These are phyloP conservation scores for Lottia scabra DNA, from an alignment of 2,888 invertebrate genomes.

Conservation along the genomic window DNA sequence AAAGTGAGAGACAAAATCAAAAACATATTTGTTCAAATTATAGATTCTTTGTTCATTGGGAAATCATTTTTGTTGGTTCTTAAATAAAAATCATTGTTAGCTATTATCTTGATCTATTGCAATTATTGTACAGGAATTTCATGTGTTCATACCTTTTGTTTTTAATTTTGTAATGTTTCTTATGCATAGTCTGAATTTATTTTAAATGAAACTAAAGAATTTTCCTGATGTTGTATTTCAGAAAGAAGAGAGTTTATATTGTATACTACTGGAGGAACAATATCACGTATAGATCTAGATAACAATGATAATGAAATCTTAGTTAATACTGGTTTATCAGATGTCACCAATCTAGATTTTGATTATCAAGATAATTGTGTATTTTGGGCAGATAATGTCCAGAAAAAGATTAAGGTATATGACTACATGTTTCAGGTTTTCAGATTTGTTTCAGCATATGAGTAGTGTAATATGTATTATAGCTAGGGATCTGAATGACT, in stretches of 20 bases:
- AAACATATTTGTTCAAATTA: too few relatives aligned
- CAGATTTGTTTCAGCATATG: too few relatives aligned
- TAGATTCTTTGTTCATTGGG: too few relatives aligned
- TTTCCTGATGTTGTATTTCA: constrained; percentile 25
- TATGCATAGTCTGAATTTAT: not conserved
- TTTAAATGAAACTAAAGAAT: not conserved
- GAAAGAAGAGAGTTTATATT: constrained; percentile 81
- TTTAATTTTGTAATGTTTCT: too few relatives aligned
- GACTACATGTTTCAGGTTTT: not conserved
- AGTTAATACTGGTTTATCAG: constrained; percentile 75
- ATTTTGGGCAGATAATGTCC: constrained; percentile 88
- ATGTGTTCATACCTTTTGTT: too few relatives aligned
- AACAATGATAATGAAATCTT: constrained; percentile 27
- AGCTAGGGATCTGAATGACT: too few relatives aligned
- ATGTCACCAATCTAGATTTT: constrained; percentile 88
- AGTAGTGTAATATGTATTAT: too few relatives aligned
- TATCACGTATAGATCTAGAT: constrained; percentile 77
- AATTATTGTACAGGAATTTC: too few relatives aligned
- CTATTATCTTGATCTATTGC: too few relatives aligned
- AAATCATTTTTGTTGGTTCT: too few relatives aligned
- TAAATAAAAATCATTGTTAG: too few relatives aligned
- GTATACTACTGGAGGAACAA: constrained; percentile 82
- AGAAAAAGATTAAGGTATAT: constrained; percentile 66
- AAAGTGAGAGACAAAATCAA: too few relatives aligned
- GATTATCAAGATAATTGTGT: constrained; percentile 86